Evolutionary conservation across 2,113 vertebrate genomes (phyloP).

Genomic region (Cebidichthys violaceus): DNA sequence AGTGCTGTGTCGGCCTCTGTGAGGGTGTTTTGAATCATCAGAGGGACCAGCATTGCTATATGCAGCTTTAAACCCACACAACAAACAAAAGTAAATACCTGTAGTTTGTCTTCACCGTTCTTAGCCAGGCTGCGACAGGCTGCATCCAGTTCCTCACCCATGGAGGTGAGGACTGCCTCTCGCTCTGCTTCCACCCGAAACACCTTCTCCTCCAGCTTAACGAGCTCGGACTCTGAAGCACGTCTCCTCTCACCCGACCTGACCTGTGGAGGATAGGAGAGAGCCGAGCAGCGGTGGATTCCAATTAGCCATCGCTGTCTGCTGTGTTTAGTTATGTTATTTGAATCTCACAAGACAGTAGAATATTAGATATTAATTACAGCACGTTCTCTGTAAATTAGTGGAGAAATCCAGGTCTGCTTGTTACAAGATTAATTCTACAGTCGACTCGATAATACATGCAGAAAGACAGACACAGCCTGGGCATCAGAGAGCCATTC

Average conservation of each 20-base stretch:
- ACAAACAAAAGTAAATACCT: slow-evolving; percentile 81
- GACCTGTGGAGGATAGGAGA: slow-evolving; percentile 56
- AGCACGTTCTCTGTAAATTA: neutral
- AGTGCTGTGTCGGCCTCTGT: neutral
- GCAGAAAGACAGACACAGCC: slow-evolving; percentile 5
- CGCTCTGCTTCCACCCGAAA: slow-evolving; percentile 86
- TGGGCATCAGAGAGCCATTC: neutral
- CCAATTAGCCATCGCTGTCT: neutral
- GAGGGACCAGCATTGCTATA: neutral
- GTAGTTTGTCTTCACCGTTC: slow-evolving; percentile 88
- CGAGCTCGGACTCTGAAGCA: slow-evolving; percentile 81
- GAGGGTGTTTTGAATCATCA: neutral
- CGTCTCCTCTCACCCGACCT: slow-evolving; percentile 78
- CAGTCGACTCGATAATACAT: slow-evolving; percentile 7
- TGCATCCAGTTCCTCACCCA: slow-evolving; percentile 90
- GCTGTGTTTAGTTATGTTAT: neutral
- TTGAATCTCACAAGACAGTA: neutral
- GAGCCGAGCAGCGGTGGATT: neutral
- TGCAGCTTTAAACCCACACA: neutral
- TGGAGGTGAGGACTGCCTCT: slow-evolving; percentile 86
- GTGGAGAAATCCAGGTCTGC: neutral
- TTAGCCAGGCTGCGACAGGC: slow-evolving; percentile 87
- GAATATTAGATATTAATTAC: neutral
- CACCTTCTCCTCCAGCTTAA: slow-evolving; percentile 86
- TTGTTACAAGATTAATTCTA: neutral